A percentile compares a stretch with the other conserved stretches of the same genome.
Evolutionary conservation across 2,888 invertebrate genomes (phyloP).

Genomic region (Carterocephalus palaemon): DNA sequence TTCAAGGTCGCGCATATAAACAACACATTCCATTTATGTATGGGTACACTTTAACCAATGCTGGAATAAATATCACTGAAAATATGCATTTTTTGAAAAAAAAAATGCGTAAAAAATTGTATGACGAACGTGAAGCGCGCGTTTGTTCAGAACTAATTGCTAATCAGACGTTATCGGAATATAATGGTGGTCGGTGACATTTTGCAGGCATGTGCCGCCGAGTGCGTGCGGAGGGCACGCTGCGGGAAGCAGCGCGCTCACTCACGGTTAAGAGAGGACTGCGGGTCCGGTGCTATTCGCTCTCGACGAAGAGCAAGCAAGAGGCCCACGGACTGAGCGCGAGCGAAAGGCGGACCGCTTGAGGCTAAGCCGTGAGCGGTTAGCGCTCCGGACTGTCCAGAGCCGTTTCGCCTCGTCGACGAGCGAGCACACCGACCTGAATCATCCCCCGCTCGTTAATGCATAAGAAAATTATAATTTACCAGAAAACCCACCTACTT

Average conservation of each 20-base stretch:
- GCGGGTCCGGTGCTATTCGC: conserved; percentile 57
- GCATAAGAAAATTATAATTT: too few species aligned
- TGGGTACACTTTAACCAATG: conserved; percentile 28
- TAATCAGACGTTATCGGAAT: conserved; percentile 62
- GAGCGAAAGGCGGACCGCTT: conserved; percentile 26
- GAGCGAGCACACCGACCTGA: conserved; percentile 63
- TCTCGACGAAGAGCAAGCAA: conserved; percentile 32
- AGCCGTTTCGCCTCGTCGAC: conserved; percentile 41
- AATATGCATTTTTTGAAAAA: conserved; percentile 6
- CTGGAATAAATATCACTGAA: conserved; percentile 21
- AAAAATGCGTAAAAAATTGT: conserved; percentile 10
- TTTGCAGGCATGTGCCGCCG: conserved; percentile 67
- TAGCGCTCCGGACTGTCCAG: conserved; percentile 1
- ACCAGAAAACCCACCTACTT: too few species aligned
- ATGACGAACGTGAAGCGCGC: conserved; percentile 38
- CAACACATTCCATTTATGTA: conserved; percentile 64
- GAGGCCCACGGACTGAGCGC: conserved; percentile 41
- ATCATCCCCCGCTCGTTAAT: conserved; percentile 57
- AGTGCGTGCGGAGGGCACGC: conserved; percentile 60
- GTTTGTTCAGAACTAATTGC: conserved; percentile 61
- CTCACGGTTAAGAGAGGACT: conserved; percentile 73
- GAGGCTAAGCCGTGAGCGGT: conserved; percentile 26
- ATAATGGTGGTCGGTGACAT: conserved; percentile 65
- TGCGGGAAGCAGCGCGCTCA: conserved; percentile 74
- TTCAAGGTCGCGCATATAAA: conserved; percentile 63